These are phyloP conservation scores for Cavia porcellus DNA, from an alignment of 2,113 vertebrate genomes.

Conservation along the genomic window DNA sequence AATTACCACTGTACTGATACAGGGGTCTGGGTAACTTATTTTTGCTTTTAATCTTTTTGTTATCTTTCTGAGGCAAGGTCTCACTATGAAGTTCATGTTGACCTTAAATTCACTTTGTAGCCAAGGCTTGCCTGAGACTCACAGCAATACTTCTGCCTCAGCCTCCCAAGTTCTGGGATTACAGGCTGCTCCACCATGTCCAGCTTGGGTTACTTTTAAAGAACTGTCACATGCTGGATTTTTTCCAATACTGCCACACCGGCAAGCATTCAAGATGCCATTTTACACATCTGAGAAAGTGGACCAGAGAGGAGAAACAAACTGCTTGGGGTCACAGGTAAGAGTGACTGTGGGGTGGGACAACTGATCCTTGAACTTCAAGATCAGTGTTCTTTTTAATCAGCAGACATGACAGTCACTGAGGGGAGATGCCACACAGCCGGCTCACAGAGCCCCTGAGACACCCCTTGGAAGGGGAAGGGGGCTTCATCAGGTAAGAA, in stretches of 20 bases:
- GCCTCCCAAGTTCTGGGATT: too few relatives aligned
- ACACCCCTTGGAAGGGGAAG: not conserved
- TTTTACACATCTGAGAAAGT: slow-evolving; percentile 1
- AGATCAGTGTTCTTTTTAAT: not conserved
- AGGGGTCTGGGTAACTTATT: not conserved
- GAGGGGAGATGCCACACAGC: not conserved
- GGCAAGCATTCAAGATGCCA: not conserved
- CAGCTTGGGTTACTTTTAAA: not conserved
- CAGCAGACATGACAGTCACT: not conserved
- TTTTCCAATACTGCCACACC: not conserved
- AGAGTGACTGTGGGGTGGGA: not conserved
- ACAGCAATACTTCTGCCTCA: too few relatives aligned
- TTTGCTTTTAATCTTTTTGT: too few relatives aligned
- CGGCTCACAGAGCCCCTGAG: not conserved
- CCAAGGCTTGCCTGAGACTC: too few relatives aligned
- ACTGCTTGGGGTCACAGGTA: not conserved
- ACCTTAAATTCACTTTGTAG: too few relatives aligned
- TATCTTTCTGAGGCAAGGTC: too few relatives aligned
- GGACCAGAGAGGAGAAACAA: not conserved
- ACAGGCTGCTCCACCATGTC: too few relatives aligned
- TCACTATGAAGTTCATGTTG: too few relatives aligned
- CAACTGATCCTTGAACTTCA: not conserved
- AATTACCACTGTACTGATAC: not conserved
- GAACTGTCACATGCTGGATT: not conserved
- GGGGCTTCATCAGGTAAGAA: not conserved